Base-by-base conservation (phyloP, 2,797 vertebrate genomes). In the Pitangus sulphuratus region DNA sequence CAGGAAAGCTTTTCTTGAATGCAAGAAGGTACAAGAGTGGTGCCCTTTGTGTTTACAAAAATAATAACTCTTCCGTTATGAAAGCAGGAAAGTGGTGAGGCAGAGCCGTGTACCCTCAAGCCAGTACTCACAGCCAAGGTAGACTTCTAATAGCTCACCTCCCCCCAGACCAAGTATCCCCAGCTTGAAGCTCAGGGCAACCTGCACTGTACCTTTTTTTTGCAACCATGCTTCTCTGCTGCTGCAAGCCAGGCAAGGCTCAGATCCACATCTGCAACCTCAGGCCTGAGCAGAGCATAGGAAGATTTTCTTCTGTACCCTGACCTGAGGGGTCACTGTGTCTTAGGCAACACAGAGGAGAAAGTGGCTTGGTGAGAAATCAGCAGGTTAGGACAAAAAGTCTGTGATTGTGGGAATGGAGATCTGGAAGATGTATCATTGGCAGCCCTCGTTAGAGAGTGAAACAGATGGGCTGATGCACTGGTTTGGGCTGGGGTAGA, bases 261-360 rank as follows among this genome's bases (percentile, higher is more conserved):
- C 14, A 66, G 16, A 31, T 31, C 11, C 31, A 20, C 9, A 2
- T 13, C 22, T 24, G 68, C 35, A 72, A 11, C 11, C 16, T 24
- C 50, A 19, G 37, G 16, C 51, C 42, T 25, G 33, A 65, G 42
- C 22, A 68, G 37, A 64, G 14, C 48, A 30, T 18, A 44, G 40
- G 31, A 56, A 57, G 42, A 37, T 28, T 42, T 70, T 50, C 4
- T 30, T 72, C 54, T 75, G 8, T 3, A 5, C 21, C 45, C 35
- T 61, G 31, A 44, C 53, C 30, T 47, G 16, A 42, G 19, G 31
- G 58, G 61, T 65, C 0, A 0, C 15, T 28, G 14, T 37, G 14
- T 35, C 60, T 75, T 25, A 57, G 50, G 17, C n/a, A 90, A 33
- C 58, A 31, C 5, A 30, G 35, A 86, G 19, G 19, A 83, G 71